A percentile compares a stretch with the other conserved stretches of the same genome.
Conservation (phyloP, 2,113 vertebrate genomes). For the Gobiocypris rarus region DNA sequence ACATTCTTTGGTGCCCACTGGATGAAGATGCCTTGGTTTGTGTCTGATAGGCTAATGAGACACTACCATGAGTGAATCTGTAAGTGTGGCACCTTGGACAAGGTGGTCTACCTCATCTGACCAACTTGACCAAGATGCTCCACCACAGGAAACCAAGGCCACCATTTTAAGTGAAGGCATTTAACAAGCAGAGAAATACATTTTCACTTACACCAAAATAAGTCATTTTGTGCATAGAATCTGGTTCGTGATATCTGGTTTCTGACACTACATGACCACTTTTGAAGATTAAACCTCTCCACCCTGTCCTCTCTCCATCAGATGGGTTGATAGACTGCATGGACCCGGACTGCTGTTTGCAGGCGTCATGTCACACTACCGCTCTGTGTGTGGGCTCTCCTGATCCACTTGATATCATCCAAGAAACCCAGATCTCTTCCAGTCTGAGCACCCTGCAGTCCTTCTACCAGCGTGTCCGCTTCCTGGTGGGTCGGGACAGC, state of each 20-base stretch:
- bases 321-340: constrained; percentile 96
- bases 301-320: constrained; percentile 69
- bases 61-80: not conserved
- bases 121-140: not conserved
- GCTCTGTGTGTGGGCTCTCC: constrained; percentile 91
- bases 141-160: not conserved
- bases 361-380: constrained; percentile 88
- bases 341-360: constrained; percentile 98
- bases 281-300: constrained; percentile 4
- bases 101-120: not conserved
- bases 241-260: not conserved
- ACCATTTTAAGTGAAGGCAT: not conserved
- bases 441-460: constrained; percentile 85
- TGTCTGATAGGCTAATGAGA: not conserved
- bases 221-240: not conserved
- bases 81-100: not conserved
- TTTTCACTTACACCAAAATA: not conserved
- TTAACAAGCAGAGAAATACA: not conserved
- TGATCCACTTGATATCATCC: constrained; percentile 94
- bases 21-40: not conserved
- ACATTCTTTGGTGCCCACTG: not conserved
- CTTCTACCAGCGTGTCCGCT: constrained; percentile 92
- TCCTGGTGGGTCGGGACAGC: constrained; percentile 93
- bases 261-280: not conserved
- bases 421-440: constrained; percentile 87